Conservation (phyloP, 1,140 invertebrate genomes). For the Ericerus pela region DNA sequence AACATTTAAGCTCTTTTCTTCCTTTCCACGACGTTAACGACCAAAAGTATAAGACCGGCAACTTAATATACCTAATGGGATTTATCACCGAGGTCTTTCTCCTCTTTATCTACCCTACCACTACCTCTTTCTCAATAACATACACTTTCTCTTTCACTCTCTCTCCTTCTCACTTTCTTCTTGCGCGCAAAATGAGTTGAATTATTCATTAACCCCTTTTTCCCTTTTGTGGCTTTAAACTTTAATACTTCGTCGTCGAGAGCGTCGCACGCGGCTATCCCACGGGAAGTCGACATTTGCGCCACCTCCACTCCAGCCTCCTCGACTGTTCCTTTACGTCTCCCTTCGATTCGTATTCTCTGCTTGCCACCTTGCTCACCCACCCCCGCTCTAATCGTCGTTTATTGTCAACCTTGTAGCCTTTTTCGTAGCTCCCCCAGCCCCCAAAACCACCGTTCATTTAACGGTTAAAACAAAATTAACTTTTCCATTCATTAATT, state of each 20-base stretch:
- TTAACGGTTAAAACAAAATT: constrained; percentile 10
- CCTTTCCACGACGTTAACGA: constrained; percentile 10
- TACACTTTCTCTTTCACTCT: too few relatives aligned
- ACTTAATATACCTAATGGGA: constrained; percentile 12
- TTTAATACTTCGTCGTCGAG: constrained; percentile 12
- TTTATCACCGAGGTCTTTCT: constrained; percentile 9
- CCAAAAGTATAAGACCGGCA: constrained; percentile 9
- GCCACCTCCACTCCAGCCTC: too few relatives aligned
- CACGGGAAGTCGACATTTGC: constrained; percentile 11
- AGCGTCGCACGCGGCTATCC: constrained; percentile 4
- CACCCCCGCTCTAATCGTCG: too few relatives aligned
- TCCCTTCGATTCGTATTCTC: too few relatives aligned
- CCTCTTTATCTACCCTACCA: too few relatives aligned
- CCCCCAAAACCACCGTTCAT: too few relatives aligned
- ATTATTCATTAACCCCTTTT: constrained; percentile 8
- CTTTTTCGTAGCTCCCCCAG: too few relatives aligned
- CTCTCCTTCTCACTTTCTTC: too few relatives aligned
- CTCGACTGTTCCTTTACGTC: too few relatives aligned
- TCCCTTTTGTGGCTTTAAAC: constrained; percentile 4
- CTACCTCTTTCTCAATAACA: too few relatives aligned
- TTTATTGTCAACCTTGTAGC: too few relatives aligned
- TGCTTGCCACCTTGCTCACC: too few relatives aligned
- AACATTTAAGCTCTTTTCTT: constrained; percentile 9
- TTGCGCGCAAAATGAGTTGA: constrained; percentile 10
- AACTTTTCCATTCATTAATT: constrained; percentile 11